Conservation (phyloP, 1,140 invertebrate genomes). For the Magallana ariakensis region DNA sequence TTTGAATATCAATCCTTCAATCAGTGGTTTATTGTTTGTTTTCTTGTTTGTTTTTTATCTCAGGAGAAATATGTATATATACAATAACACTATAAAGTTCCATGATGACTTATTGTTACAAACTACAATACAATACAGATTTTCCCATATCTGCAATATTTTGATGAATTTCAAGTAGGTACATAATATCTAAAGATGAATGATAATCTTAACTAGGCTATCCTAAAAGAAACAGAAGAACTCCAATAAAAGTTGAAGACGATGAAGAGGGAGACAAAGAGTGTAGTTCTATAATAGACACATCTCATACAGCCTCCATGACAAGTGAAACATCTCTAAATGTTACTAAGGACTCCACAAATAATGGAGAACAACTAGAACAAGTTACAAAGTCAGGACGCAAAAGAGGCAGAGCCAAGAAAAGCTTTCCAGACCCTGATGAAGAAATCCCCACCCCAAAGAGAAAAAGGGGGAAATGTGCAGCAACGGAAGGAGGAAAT, state of each 20-base stretch:
- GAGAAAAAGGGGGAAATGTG: not conserved
- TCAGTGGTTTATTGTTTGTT: too few species aligned
- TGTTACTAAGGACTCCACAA: not conserved
- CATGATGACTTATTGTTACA: too few species aligned
- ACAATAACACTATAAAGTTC: too few species aligned
- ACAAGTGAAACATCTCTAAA: not conserved
- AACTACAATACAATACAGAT: too few species aligned
- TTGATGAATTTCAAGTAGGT: too few species aligned
- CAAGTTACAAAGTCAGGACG: not conserved
- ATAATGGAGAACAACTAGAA: not conserved
- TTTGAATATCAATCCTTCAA: too few species aligned
- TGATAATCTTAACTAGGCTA: not conserved
- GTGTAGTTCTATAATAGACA: not conserved
- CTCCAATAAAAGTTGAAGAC: not conserved
- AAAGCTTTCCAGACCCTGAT: not conserved
- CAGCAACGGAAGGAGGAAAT: not conserved
- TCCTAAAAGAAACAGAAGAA: constrained; percentile 24
- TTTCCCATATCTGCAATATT: too few species aligned
- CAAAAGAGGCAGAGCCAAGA: not conserved
- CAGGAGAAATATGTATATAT: too few species aligned
- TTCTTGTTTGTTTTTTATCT: too few species aligned
- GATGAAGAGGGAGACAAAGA: not conserved
- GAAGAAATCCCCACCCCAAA: not conserved
- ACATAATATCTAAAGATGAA: too few species aligned
- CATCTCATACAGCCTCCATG: not conserved